phyloP scores from a whole-genome alignment of 2,113 vertebrate genomes.

The Clarias magur region DNA sequence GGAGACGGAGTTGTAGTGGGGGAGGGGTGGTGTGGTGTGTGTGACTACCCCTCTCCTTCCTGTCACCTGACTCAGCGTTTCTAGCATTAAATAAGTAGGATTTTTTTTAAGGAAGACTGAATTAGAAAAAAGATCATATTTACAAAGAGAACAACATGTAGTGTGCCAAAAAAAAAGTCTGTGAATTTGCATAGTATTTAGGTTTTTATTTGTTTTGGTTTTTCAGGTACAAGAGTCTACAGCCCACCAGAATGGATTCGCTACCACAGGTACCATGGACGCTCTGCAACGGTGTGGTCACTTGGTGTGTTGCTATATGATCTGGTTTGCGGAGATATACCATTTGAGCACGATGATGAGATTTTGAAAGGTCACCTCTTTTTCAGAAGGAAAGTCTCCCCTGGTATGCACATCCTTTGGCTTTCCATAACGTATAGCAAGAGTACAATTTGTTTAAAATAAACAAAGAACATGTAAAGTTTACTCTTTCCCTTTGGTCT shows the following conservation, averaged over 20 bases:
- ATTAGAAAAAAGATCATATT: neutral
- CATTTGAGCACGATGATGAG: constrained; percentile 96
- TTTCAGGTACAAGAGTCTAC: constrained; percentile 91
- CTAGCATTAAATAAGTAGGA: neutral
- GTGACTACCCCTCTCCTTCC: constrained; percentile 7
- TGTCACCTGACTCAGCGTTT: constrained; percentile 42
- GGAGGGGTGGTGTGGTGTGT: constrained; percentile 12
- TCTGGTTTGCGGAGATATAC: constrained; percentile 98
- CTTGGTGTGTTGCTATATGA: constrained; percentile 94
- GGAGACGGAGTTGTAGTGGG: neutral
- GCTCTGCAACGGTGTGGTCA: constrained; percentile 96
- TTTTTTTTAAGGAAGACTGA: neutral
- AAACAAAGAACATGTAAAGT: neutral
- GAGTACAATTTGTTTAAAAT: neutral
- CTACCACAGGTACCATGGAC: constrained; percentile 93
- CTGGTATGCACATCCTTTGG: constrained; percentile 69
- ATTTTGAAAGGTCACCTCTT: constrained; percentile 87
- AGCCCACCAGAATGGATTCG: constrained; percentile 98
- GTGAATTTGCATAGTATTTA: neutral
- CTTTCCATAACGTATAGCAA: neutral
- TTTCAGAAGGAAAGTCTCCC: constrained; percentile 89
- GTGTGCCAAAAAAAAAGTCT: neutral
- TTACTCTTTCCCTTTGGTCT: neutral
- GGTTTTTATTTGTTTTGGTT: neutral
- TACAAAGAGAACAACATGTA: neutral